Evolutionary conservation across 2,113 vertebrate genomes (phyloP), one percentile per base, ranked within the genome.

Genomic region (Rattus norvegicus): DNA sequence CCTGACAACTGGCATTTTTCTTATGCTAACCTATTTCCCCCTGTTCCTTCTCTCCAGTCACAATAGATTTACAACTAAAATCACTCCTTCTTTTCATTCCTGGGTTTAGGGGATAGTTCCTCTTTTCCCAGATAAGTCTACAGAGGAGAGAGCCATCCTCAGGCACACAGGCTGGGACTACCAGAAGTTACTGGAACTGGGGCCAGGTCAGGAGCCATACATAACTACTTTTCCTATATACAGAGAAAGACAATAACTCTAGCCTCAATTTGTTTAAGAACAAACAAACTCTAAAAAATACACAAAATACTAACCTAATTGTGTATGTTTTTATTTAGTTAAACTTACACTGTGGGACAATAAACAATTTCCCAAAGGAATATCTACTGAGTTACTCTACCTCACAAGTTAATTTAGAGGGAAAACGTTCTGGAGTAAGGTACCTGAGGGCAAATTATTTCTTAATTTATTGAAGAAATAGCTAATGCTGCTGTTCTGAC

Each of bases 291-390:
- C 43, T 63, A 24, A 11, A 43, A 81, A 93, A 39, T 69, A 72
- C 16, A 75, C n/a, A 94, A 91, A 93, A 93, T 77, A 59, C 9
- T 69, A n/a, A 83, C 54, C n/a, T 56, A 83, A 88, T 73, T 93
- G 69, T 93, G 0, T 20, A 88, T 96, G 77, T 52, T 75, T 81
- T 67, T 94, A 92, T 33, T 97, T 93, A 96, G 75, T 90, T 79
- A 96, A 92, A 97, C 54, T 36, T 92, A 65, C 63, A 39, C 36
- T 90, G 39, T 43, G 72, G 47, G 76, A 94, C 30, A 97, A 81
- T 88, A 93, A 88, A 39, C 63, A 94, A 86, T 90, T 97, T 43
- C 88, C 84, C 24, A 83, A 95, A 97, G 61, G 8, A 52, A 88
- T 95, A 91, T 86, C 80, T 83, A 86, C 14, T 94, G 76, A 33